A percentile compares a stretch with the other conserved stretches of the same genome.
Conservation (phyloP, 2,113 vertebrate species). For the Gallinago undulata region DNA sequence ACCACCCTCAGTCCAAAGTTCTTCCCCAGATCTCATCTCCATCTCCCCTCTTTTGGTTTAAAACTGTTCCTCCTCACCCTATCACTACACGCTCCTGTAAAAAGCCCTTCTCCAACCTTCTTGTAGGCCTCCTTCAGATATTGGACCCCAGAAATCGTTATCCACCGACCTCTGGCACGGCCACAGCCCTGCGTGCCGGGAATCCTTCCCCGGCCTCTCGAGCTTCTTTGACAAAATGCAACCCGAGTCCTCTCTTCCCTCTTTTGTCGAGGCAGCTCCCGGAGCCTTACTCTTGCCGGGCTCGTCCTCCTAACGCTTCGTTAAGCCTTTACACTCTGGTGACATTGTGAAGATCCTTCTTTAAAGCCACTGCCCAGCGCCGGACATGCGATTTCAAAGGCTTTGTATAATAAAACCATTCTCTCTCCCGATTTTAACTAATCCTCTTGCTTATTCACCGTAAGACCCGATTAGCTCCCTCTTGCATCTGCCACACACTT, state of each 20-base stretch:
- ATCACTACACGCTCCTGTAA: no score
- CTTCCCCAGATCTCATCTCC: rapidly evolving
- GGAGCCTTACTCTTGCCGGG: background rate
- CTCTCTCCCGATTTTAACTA: background rate
- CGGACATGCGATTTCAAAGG: background rate
- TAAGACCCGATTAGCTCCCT: constrained; percentile 17
- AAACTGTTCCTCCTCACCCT: no score
- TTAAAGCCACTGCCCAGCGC: background rate
- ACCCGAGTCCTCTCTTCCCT: no score
- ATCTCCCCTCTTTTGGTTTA: background rate
- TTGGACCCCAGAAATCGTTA: no score
- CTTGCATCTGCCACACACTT: background rate
- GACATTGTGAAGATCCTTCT: background rate
- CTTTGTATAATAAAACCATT: background rate
- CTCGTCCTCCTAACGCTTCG: background rate
- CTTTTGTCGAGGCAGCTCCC: background rate
- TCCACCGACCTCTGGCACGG: rapidly evolving
- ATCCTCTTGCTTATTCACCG: background rate
- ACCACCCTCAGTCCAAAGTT: background rate
- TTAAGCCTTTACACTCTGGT: background rate
- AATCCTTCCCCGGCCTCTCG: background rate
- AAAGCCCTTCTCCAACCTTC: no score
- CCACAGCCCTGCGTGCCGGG: background rate
- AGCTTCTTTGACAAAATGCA: background rate
- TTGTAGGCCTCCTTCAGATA: no score